phyloP scores from a whole-genome alignment of 2,113 vertebrate species.

The Oxygymnocypris stewartii region DNA sequence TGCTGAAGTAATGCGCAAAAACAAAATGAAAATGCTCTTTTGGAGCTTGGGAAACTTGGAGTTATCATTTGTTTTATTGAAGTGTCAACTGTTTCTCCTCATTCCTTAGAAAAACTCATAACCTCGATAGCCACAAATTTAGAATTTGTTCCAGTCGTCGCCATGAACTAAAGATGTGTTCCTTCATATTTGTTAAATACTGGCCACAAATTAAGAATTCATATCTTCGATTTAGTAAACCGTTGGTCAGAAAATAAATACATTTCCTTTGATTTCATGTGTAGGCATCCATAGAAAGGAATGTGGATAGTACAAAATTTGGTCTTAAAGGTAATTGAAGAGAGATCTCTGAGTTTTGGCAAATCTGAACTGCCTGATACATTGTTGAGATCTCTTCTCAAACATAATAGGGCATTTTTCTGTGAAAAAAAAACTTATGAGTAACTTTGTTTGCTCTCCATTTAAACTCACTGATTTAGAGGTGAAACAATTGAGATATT shows the following conservation, averaged over 20 bases:
- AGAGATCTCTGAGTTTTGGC: neutral
- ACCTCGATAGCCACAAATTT: neutral
- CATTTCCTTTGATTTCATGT: no score
- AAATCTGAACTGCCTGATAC: neutral
- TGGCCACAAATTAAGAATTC: no score
- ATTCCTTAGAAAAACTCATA: neutral
- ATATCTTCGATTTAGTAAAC: no score
- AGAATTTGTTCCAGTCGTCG: neutral
- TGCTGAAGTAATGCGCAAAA: neutral
- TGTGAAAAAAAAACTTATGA: neutral
- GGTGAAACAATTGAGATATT: constrained; percentile 12
- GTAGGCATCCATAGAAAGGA: neutral
- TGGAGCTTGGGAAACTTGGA: neutral
- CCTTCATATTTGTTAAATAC: no score
- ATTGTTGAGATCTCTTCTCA: neutral
- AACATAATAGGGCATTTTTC: neutral
- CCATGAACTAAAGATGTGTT: neutral
- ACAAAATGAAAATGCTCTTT: neutral
- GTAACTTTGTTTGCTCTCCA: neutral
- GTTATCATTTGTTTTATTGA: neutral
- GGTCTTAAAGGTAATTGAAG: neutral
- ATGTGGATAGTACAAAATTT: neutral
- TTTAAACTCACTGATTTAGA: neutral
- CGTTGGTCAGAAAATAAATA: no score
- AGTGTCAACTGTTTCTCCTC: neutral